These are phyloP conservation scores for Notarius quadriscutis DNA, from an alignment of 2,113 vertebrate genomes.

Conservation along the genomic window DNA sequence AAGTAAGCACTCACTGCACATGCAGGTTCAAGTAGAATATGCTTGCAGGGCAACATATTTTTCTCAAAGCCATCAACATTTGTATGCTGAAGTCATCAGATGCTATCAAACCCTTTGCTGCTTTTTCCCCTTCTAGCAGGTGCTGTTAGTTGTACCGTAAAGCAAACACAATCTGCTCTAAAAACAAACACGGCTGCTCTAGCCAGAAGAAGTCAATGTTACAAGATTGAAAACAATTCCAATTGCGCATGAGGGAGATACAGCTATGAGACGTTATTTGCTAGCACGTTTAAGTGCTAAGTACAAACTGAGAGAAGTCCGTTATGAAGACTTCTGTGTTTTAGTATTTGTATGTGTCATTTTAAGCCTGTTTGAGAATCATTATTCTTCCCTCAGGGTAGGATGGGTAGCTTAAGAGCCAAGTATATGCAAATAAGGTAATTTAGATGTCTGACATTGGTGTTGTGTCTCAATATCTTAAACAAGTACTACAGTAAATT, in stretches of 20 bases:
- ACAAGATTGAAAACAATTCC: not conserved
- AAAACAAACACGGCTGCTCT: not conserved
- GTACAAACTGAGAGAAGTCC: not conserved
- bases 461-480: not conserved
- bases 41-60: not conserved
- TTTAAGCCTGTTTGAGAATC: not conserved
- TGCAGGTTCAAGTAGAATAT: not conserved
- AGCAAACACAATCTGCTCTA: not conserved
- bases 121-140: not conserved
- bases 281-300: not conserved
- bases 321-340: too few species aligned
- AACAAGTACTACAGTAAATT: not conserved
- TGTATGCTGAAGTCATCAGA: not conserved
- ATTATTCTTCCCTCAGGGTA: not conserved
- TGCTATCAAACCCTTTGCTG: not conserved
- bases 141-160: not conserved
- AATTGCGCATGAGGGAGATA: not conserved
- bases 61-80: not conserved
- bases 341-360: not conserved
- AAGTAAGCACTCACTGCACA: slow-evolving; percentile 6
- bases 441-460: not conserved
- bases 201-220: not conserved
- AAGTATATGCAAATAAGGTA: not conserved
- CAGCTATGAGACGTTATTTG: not conserved
- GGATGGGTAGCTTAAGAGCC: not conserved